Conservation (phyloP, 2,888 invertebrate genomes). For the Chesias legatella region DNA sequence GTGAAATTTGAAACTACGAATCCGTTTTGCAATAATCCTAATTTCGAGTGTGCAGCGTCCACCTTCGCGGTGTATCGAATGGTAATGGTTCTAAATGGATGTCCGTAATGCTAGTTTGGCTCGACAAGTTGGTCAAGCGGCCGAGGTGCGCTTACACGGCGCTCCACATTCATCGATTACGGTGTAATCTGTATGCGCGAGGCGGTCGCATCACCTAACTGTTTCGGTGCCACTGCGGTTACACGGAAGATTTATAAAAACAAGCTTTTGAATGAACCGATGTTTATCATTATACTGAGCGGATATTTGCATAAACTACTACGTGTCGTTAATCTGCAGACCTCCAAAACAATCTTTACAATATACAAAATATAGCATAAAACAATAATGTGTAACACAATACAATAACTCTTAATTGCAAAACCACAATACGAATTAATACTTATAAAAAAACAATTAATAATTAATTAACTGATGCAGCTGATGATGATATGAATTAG, state of each 20-base stretch:
- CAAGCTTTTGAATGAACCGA: too few species aligned
- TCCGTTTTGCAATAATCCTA: constrained; percentile 45
- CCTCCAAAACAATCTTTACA: too few species aligned
- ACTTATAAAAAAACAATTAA: too few species aligned
- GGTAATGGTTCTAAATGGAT: constrained; percentile 61
- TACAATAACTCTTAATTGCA: too few species aligned
- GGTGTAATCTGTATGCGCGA: constrained; percentile 50
- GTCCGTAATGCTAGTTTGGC: constrained; percentile 49
- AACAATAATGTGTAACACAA: too few species aligned
- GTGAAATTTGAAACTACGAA: constrained; percentile 4
- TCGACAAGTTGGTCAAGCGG: constrained; percentile 65
- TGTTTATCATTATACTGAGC: too few species aligned
- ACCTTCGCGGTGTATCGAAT: constrained; percentile 49
- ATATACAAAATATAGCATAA: background rate
- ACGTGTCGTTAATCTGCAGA: too few species aligned
- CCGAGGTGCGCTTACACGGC: constrained; percentile 41
- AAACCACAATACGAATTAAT: too few species aligned
- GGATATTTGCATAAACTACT: too few species aligned
- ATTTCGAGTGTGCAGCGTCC: constrained; percentile 42
- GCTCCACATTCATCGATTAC: constrained; percentile 43
- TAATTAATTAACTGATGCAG: too few species aligned
- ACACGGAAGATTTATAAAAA: constrained; percentile 4
- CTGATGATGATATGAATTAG: constrained; percentile 35
- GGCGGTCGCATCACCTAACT: constrained; percentile 26
- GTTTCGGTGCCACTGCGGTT: constrained; percentile 15